Base-by-base conservation (phyloP, 2,888 invertebrate genomes). In the Diaphora mendica region DNA sequence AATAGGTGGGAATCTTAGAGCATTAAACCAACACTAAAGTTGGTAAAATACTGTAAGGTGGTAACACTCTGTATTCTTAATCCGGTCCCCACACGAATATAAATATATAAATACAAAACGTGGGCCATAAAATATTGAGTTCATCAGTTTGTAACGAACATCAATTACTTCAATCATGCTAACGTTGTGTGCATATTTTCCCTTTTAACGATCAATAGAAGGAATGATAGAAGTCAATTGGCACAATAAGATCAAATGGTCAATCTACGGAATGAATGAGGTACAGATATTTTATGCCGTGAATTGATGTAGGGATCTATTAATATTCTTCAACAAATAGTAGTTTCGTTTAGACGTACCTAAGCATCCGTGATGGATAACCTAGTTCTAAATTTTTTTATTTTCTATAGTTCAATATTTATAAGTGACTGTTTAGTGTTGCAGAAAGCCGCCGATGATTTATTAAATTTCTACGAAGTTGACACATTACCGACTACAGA, bases 221-320 rank as follows among this genome's bases (percentile, higher is more conserved):
- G 72, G 76, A 84, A 79, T 82, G 70, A 86, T 86, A 79, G 84
- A 86, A 86, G 87, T 88, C 91, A 91, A 91, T 90, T 91, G 91
- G 79, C 77, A 82, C 87, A 90, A 89, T 88, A 84, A 86, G 89
- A 81, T 90, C 89, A 89, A 91, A 87, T 88, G 84, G 74, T 76
- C 82, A 85, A 83, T 83, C 86, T 87, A 87, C 81, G 7, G 78
- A 71, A 75, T n/a, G 44, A 70, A 71, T 67, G 77, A 74, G 55
- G 75, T 73, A 79, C 73, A 78, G 76, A 81, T 77, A 77, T 79
- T 79, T 78, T 82, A 85, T 77, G 78, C 76, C 75, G 77, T 73
- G 78, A 76, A 79, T 73, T 74, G 77, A 48, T 70, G 51, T 64
- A 69, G 70, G 81, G 76, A 79, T 81, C 78, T 78, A 81, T 78